phyloP scores from a whole-genome alignment of 2,113 vertebrate genomes.

The Mus pahari region DNA sequence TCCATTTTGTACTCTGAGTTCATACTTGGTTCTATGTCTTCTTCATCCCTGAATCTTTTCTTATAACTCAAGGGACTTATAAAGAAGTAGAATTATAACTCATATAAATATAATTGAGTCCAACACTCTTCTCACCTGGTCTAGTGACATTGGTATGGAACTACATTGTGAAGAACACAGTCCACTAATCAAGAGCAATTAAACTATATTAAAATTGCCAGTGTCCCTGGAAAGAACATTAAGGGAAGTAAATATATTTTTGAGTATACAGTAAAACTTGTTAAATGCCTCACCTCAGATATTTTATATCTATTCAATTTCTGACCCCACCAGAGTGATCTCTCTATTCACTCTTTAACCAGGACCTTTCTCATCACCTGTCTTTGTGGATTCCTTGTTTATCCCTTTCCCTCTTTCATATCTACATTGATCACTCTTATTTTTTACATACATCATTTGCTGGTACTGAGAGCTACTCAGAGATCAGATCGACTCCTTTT shows the following conservation, averaged over 20 bases:
- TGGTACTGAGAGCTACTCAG: slow-evolving; percentile 19
- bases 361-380: not conserved
- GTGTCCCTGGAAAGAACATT: slow-evolving; percentile 45
- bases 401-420: not conserved
- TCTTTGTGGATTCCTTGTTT: not conserved
- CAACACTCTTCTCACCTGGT: not conserved
- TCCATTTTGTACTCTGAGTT: not conserved
- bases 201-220: slow-evolving; percentile 63
- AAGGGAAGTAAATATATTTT: slow-evolving; percentile 59
- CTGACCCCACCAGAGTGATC: not conserved
- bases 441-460: slow-evolving; percentile 18
- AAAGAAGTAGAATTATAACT: slow-evolving; percentile 55
- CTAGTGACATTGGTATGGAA: slow-evolving; percentile 10
- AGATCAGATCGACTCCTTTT: not conserved
- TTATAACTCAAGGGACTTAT: slow-evolving; percentile 46
- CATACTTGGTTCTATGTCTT: not conserved
- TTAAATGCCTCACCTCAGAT: slow-evolving; percentile 3
- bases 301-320: not conserved
- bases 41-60: not conserved
- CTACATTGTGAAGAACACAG: slow-evolving; percentile 46
- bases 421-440: not conserved
- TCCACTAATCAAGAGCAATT: slow-evolving; percentile 62
- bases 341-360: slow-evolving; percentile 15
- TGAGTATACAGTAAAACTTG: not conserved
- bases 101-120: slow-evolving; percentile 36